Conservation (phyloP, 2,113 vertebrate genomes). For the Epinephelus fuscoguttatus region DNA sequence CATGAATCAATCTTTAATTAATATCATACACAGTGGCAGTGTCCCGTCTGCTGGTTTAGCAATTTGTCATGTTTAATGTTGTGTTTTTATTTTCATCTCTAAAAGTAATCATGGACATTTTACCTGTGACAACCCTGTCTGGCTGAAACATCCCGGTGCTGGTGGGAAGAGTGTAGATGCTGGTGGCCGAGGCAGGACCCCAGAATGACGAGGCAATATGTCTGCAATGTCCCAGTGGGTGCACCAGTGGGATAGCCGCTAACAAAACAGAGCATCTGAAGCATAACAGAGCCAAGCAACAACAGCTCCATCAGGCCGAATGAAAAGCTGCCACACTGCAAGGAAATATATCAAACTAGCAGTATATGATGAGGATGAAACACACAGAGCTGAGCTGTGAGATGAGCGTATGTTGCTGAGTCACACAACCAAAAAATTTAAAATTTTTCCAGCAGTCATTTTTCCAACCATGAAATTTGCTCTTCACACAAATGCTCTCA, state of each 20-base stretch:
- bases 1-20: too few species aligned
- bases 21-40: neutral
- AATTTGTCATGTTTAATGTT: too few species aligned
- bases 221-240: constrained; percentile 60
- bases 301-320: constrained; percentile 34
- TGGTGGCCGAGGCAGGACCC: constrained; percentile 50
- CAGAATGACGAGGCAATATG: constrained; percentile 53
- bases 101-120: neutral
- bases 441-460: neutral
- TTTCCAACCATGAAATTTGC: neutral
- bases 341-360: neutral
- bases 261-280: constrained; percentile 30
- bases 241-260: constrained; percentile 49
- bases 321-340: neutral
- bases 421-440: constrained; percentile 6
- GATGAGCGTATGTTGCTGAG: constrained; percentile 25
- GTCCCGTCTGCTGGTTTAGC: neutral
- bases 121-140: constrained; percentile 51
- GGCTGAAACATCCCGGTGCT: constrained; percentile 32
- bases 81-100: neutral
- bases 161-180: constrained; percentile 39
- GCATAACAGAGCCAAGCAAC: constrained; percentile 1
- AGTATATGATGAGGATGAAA: neutral
- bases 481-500: neutral
- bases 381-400: neutral